Conservation (phyloP, 2,797 vertebrate species). For the Chelidonichthys spinosus region DNA sequence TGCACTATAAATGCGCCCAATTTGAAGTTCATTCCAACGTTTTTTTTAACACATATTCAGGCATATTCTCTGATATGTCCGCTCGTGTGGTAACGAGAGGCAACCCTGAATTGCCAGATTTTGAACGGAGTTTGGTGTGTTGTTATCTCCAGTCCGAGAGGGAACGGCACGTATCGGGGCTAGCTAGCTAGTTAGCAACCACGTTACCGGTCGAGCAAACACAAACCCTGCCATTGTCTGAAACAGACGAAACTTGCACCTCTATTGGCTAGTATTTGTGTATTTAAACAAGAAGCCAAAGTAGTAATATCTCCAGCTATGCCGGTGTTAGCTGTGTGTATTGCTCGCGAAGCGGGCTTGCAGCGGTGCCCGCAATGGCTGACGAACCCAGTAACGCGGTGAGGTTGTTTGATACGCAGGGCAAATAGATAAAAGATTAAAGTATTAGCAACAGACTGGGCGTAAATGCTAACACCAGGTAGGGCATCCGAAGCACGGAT, state of each 20-base stretch:
- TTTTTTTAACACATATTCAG: accelerated
- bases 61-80: background rate
- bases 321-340: constrained; percentile 16
- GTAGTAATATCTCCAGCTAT: background rate
- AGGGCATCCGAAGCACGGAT: background rate
- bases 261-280: too few relatives aligned
- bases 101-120: constrained; percentile 32
- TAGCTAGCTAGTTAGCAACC: constrained; percentile 62
- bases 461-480: constrained; percentile 34
- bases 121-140: constrained; percentile 51
- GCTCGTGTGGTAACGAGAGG: background rate
- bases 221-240: constrained; percentile 8
- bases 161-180: constrained; percentile 40
- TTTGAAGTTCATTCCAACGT: accelerated
- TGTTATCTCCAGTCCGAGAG: constrained; percentile 12
- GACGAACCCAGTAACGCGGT: constrained; percentile 38
- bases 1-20: background rate
- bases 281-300: background rate
- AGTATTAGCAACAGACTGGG: constrained; percentile 53
- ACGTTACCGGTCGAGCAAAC: constrained; percentile 60
- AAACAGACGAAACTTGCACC: background rate
- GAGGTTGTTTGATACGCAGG: constrained; percentile 53
- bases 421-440: constrained; percentile 64
- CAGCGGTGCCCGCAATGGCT: constrained; percentile 63
- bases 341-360: constrained; percentile 30